Base-by-base conservation (phyloP, 1,140 invertebrate genomes). In the Heliconius nattereri region DNA sequence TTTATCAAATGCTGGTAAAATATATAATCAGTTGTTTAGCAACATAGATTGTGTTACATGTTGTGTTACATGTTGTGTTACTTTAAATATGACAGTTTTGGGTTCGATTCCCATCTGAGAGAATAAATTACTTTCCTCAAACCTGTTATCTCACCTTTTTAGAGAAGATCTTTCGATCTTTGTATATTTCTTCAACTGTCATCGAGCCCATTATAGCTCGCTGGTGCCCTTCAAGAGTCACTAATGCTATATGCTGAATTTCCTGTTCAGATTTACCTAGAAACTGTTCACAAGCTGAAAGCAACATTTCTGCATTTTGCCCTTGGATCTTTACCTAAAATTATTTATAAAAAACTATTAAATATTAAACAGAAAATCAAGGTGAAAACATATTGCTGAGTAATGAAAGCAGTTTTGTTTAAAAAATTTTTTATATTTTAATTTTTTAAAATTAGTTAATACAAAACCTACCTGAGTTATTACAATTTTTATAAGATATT, bases 171-270 rank as follows among this genome's bases (percentile, higher is more conserved):
- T 99, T 99, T 72, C 99, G 96, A 92, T 99, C 99, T 94, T 99
- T 99, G 94, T 99, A 99, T 90, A 99, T 99, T 95, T 99, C 99
- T 95, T 99, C 98, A 16, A 99, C 98, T 52, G 98, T 99, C 98
- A 99, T 99, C 81, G 98, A 98, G 11, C 99, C 99, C 98, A 99
- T 99, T 79, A 99, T 99, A 80, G 98, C 98, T 84, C 99, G 95
- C 95, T 99, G 99, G 94, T 99, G 99, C 82, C 99, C 99, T 95
- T 99, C 99, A 29, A 99, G 94, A 70, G 99, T 99, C 57, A 99
- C 98, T 72, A 99, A 95, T 35, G 98, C 98, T 91, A 99, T 98
- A 86, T 98, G 96, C 86, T 98, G 97, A 81, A 99, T 99, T 92
- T 99, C 98, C 9, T 96, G 87, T 91, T 99, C 98, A 1, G 95